Evolutionary conservation across 2,113 vertebrate genomes (phyloP).

Genomic region (Rattus rattus): DNA sequence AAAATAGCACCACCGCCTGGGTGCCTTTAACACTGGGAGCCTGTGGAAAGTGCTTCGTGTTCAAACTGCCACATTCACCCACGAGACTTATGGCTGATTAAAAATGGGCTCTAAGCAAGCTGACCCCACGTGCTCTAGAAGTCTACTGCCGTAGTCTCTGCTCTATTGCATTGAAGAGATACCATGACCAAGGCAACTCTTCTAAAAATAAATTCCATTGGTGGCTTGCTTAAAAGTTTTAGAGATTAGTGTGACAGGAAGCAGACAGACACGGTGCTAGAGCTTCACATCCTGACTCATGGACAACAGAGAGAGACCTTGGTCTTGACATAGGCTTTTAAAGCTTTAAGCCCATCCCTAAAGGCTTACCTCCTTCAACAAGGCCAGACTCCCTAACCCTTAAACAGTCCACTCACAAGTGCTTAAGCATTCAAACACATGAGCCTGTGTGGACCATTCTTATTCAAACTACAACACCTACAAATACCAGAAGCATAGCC

Average conservation of each 20-base stretch:
- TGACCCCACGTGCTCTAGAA: neutral
- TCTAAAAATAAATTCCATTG: neutral
- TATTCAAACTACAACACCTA: neutral
- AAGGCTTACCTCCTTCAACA: neutral
- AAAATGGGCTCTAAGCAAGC: slow-evolving; percentile 41
- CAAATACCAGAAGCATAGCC: neutral
- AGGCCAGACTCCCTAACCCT: neutral
- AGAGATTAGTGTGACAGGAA: neutral
- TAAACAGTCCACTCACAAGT: neutral
- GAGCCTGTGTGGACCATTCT: neutral
- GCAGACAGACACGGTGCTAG: too few relatives aligned
- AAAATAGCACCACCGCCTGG: neutral
- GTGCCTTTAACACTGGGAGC: too few relatives aligned
- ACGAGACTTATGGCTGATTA: neutral
- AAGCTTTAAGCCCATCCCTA: neutral
- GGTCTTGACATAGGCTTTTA: neutral
- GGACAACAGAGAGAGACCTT: neutral
- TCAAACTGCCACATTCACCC: neutral
- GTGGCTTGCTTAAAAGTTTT: neutral
- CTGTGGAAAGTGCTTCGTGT: neutral
- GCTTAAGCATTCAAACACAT: too few relatives aligned
- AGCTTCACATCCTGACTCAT: neutral
- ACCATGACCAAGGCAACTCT: neutral
- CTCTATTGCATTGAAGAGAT: neutral
- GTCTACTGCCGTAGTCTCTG: neutral